Base-by-base conservation (phyloP, 2,113 vertebrate genomes). In the Mastomys coucha region DNA sequence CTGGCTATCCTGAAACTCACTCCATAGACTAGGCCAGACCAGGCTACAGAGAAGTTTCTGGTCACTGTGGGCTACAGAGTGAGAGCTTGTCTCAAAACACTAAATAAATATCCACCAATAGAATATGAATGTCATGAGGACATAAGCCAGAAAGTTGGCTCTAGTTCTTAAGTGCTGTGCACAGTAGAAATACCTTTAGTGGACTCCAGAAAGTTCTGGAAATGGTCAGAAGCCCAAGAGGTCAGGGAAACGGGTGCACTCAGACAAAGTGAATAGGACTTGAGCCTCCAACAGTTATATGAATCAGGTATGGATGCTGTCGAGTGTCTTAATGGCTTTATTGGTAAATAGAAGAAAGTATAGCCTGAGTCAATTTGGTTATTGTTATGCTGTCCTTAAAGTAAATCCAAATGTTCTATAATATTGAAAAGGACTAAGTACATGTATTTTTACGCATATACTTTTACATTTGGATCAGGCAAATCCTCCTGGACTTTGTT, bases 361-460 rank as follows among this genome's bases (percentile, higher is more conserved):
- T 42, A 65, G 4, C 42, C 58, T 84, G 42, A 42, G 17, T 33
- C 76, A 70, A 90, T 60, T 58, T 88, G 65, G 19, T 53, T 95
- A 53, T 45, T 53, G 9, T 77, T 58, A 39, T n/a, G 49, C 33
- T 39, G 94, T 91, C 69, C 94, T 93, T 67, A 45, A 96, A 5
- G 26, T 78, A 94, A 53, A 63, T 81, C 28, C 22, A 49, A 81
- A 39, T 82, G 17, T 76, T 75, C 28, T 60, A 69, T 56, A 91
- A 95, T 90, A 81, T 45, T 45, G 31, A 76, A 92, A 51, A 92
- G 89, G 89, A 94, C 31, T 42, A 88, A 88, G 19, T 76, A 65
- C 6, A 28, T 45, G 2, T 58, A 51, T 85, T 91, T 70, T 69
- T 76, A 92, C 89, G 72, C 1, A 49, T 24, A 49, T 51, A 82